A percentile compares a stretch with the other conserved stretches of the same genome.
Evolutionary conservation across 2,797 vertebrate genomes (phyloP).

Genomic region (Chiroxiphia lanceolata): DNA sequence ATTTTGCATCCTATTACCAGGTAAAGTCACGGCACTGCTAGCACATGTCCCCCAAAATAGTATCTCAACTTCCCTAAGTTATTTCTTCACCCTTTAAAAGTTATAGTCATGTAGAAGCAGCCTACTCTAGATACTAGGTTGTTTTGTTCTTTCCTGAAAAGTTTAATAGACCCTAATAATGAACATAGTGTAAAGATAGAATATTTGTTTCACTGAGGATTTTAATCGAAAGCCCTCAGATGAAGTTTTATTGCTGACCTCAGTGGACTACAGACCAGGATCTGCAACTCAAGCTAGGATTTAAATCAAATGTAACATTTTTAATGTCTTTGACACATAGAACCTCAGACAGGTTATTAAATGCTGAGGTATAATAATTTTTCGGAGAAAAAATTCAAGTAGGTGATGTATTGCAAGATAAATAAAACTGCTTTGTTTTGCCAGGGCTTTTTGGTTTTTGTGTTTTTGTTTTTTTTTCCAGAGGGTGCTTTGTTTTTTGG

Average conservation of each 20-base stretch:
- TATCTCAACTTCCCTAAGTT: not conserved
- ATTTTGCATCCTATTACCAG: not conserved
- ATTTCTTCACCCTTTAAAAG: not conserved
- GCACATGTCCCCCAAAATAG: not conserved
- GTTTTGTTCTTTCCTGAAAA: not conserved
- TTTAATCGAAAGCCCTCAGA: not conserved
- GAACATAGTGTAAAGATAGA: not conserved
- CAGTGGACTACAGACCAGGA: not conserved
- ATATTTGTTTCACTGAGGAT: not conserved
- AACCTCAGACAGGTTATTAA: not conserved
- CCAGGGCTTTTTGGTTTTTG: not conserved
- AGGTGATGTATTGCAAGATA: not conserved
- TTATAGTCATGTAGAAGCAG: not conserved
- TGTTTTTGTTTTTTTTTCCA: accelerated
- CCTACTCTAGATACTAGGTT: not conserved
- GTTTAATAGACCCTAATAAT: not conserved
- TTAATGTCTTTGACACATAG: not conserved
- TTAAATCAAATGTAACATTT: not conserved
- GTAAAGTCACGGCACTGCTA: not conserved
- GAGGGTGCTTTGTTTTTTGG: not conserved
- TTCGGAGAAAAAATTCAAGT: not conserved
- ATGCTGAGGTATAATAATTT: not conserved
- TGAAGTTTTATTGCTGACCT: not conserved
- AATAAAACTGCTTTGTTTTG: not conserved
- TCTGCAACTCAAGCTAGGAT: not conserved